These are phyloP conservation scores for Diorhabda elongata DNA, from an alignment of 1,140 invertebrate genomes.

Conservation along the genomic window DNA sequence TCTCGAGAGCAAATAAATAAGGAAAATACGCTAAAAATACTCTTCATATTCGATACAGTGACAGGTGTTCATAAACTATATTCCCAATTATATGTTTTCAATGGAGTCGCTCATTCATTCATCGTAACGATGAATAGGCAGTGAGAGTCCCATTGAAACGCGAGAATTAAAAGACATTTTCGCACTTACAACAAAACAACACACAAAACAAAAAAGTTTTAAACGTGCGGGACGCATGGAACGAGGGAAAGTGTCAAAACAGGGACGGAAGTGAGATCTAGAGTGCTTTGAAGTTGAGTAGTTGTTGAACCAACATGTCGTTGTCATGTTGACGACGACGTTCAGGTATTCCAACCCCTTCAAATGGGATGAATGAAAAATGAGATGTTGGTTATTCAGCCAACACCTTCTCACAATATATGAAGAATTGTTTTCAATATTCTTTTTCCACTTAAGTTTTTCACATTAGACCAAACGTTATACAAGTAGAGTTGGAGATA, in stretches of 20 bases:
- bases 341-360: conserved; percentile 19
- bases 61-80: no score
- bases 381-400: conserved; percentile 8
- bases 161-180: conserved; percentile 31
- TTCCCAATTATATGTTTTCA: background rate
- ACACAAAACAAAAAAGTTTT: conserved; percentile 15
- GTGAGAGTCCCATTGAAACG: conserved; percentile 21
- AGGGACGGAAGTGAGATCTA: conserved; percentile 30
- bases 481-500: no score
- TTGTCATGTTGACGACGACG: conserved; percentile 3
- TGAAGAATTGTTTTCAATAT: background rate
- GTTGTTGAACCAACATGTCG: conserved; percentile 21
- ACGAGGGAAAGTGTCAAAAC: conserved; percentile 33
- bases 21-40: no score
- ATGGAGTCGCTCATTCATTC: conserved; percentile 1
- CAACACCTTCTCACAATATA: background rate
- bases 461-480: no score
- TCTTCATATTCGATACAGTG: no score
- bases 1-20: no score
- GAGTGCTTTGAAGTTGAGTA: conserved; percentile 22
- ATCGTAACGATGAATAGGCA: conserved; percentile 8
- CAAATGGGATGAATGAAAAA: conserved; percentile 11
- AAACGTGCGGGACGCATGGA: conserved; percentile 11
- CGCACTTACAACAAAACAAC: conserved; percentile 28
- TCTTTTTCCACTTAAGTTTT: no score